Conservation (phyloP, 1,140 invertebrate species). For the Drosophila pseudoobscura region DNA sequence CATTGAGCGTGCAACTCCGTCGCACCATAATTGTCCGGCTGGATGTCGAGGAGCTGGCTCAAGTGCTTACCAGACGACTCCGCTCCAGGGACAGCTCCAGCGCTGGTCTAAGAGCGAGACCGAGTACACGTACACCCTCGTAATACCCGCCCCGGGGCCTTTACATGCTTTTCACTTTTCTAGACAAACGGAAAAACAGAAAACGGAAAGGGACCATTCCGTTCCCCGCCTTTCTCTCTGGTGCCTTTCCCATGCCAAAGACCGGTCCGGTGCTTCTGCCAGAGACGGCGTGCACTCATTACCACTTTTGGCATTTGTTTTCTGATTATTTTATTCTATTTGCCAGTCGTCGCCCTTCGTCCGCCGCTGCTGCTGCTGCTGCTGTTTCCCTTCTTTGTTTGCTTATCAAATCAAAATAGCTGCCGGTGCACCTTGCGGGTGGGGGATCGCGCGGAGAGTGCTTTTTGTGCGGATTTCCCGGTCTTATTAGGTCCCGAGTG, state of each 20-base stretch:
- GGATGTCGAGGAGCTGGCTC: conserved; percentile 34
- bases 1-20: conserved; percentile 47
- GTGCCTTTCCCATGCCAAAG: background rate
- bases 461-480: conserved; percentile 2
- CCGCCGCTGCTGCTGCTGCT: conserved; percentile 11
- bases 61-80: conserved; percentile 58
- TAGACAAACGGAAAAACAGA: conserved; percentile 53
- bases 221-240: conserved; percentile 4
- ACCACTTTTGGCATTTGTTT: conserved; percentile 70
- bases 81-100: conserved; percentile 12
- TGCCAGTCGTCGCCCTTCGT: conserved; percentile 47
- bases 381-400: conserved; percentile 38
- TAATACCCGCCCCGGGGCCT: conserved; percentile 61
- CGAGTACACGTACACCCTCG: background rate
- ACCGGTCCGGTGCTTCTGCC: conserved; percentile 12
- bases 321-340: conserved; percentile 76
- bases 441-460: too few relatives aligned
- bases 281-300: conserved; percentile 70
- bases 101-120: too few relatives aligned
- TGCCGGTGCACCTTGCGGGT: conserved; percentile 36
- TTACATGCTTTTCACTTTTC: conserved; percentile 78
- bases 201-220: conserved; percentile 2
- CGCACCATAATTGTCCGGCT: conserved; percentile 52
- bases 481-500: too few relatives aligned
- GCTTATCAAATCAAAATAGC: conserved; percentile 55